Conservation (phyloP, 2,113 vertebrate genomes). For the Crotalus horridus region DNA sequence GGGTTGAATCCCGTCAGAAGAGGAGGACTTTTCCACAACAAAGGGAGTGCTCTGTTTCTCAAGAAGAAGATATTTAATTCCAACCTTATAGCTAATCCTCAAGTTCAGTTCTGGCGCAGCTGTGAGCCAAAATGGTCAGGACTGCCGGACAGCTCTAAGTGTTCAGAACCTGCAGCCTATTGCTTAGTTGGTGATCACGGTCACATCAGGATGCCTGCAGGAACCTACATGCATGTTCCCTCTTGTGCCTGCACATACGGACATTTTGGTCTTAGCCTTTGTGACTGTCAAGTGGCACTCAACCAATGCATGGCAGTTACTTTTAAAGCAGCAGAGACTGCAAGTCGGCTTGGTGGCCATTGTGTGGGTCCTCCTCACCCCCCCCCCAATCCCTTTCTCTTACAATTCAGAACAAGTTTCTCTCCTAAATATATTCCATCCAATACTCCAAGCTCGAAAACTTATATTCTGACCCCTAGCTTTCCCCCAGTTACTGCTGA, state of each 20-base stretch:
- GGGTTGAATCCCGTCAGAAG: neutral
- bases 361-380: neutral
- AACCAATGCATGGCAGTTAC: neutral
- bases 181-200: neutral
- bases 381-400: neutral
- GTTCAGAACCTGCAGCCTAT: neutral
- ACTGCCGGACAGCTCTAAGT: neutral
- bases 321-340: neutral
- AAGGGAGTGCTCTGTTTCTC: neutral
- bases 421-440: neutral
- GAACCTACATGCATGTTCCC: neutral
- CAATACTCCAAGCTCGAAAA: neutral
- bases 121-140: neutral
- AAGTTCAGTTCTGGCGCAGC: neutral
- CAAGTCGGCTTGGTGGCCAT: neutral
- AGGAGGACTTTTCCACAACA: neutral
- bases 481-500: neutral
- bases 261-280: neutral
- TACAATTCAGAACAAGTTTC: neutral
- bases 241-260: rapidly evolving
- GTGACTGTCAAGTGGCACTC: neutral
- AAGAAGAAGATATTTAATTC: neutral
- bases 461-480: neutral
- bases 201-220: neutral
- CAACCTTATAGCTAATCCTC: neutral